These are phyloP conservation scores for Drosophila rubida DNA, from an alignment of 2,888 invertebrate genomes.

Conservation along the genomic window DNA sequence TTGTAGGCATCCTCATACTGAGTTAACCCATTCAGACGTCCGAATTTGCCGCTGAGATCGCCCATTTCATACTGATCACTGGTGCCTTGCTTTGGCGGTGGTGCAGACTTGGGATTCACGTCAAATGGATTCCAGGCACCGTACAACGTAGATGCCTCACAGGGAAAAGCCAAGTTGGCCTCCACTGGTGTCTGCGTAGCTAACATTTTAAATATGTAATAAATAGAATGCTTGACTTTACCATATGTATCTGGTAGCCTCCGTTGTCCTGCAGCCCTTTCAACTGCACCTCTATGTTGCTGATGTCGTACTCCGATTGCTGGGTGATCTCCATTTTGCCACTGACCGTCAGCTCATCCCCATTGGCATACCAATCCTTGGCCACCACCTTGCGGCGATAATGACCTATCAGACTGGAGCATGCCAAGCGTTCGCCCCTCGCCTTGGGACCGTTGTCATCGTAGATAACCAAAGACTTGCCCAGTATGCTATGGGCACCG, in stretches of 20 bases:
- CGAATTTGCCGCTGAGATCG: slow-evolving; percentile 94
- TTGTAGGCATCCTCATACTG: slow-evolving; percentile 88
- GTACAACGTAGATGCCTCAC: slow-evolving; percentile 92
- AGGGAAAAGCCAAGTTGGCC: slow-evolving; percentile 93
- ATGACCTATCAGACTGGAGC: slow-evolving; percentile 92
- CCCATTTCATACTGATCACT: slow-evolving; percentile 95
- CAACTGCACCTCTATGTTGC: slow-evolving; percentile 91
- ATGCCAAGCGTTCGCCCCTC: slow-evolving; percentile 94
- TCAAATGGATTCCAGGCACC: slow-evolving; percentile 95
- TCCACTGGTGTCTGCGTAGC: slow-evolving; percentile 91
- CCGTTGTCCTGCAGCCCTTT: slow-evolving; percentile 89
- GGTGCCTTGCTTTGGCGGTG: slow-evolving; percentile 88
- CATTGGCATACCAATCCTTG: slow-evolving; percentile 95
- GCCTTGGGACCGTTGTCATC: slow-evolving; percentile 95
- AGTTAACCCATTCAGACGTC: slow-evolving; percentile 88
- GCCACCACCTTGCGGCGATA: slow-evolving; percentile 93
- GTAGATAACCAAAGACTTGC: slow-evolving; percentile 93
- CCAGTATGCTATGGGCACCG: slow-evolving; percentile 89
- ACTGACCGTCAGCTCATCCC: slow-evolving; percentile 87
- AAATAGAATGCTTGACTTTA: slow-evolving; percentile 82
- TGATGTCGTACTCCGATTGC: slow-evolving; percentile 93
- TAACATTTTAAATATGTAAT: too few species aligned
- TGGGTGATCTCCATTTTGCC: slow-evolving; percentile 94
- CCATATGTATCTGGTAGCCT: slow-evolving; percentile 93
- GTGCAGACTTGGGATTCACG: slow-evolving; percentile 88